Base-by-base conservation (phyloP, 2,888 invertebrate species). In the Biston betularia region DNA sequence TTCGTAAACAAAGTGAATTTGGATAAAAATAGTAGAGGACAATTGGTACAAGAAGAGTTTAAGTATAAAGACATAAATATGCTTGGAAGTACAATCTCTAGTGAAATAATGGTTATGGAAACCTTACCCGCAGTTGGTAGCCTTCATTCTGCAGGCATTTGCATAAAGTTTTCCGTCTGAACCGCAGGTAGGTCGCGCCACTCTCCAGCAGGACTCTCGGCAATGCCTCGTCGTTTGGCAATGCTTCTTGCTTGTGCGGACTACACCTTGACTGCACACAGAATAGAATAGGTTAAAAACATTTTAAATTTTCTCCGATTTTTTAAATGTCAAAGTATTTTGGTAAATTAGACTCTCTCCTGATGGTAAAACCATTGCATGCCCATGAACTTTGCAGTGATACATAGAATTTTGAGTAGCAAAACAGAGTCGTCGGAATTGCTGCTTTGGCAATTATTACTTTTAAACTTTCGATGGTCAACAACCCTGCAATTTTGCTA, bases 151-250 rank as follows among this genome's bases (percentile, higher is more conserved):
- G 84, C 98, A 98, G 59, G 97, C 97, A 88, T 97, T 98, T 50
- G 97, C 96, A 88, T 98, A 98, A 52, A 98, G 95, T 75, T 97
- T 96, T 0, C 98, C 97, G 84, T 98, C 98, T 10, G 98, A 98
- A 0, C 97, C 98, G 81, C 98, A 98, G 8, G 97, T 97, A 6
- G 98, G 97, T 75, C 97, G 95, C 53, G 97, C 97, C 15, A 97
- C 97, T 44, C 98, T 95, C 97, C 98, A 98, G 85, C 98, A 98
- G 2, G 97, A 97, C 86, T 98, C 98, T 35, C 98, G 95, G 86
- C 98, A 98, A 89, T 98, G 98, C 69, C 98, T 95, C 0, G 98
- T 98, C 40, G 97, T 98, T 83, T 98, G 98, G 82, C 98, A 98
- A 82, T 98, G 97, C 86, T 98, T 98, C 89, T 97, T 97, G 81